Base-by-base conservation (phyloP, 2,113 vertebrate genomes). In the Microtus richardsoni region DNA sequence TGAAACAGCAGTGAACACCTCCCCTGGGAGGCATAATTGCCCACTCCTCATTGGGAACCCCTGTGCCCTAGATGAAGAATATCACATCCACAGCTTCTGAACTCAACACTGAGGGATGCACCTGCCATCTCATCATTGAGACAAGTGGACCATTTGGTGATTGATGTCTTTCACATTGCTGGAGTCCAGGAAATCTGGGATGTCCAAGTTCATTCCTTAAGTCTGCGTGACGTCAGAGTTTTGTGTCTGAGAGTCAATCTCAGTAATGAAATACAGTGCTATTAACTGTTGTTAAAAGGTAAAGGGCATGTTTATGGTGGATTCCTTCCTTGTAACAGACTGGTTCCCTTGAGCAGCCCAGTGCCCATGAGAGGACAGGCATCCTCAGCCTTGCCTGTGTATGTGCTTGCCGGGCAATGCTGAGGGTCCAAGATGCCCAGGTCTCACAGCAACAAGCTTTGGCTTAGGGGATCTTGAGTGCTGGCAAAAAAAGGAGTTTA, bases 21-120 rank as follows among this genome's bases (percentile, higher is more conserved):
- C 52, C 36, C 21, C 66, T 28, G 21, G 19, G n/a, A 73, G 58
- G 3, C 52, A 9, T 0, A 0, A 0, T 5, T 22, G n/a, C 12
- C 7, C 1, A 24, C 0, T 24, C 64, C 12, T 52, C 44, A 28
- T 1, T 22, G 49, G 49, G 79, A 73, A 21, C 11, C 58, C 16
- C 49, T 49, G 33, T n/a, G 33, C 8, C 33, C 7, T 10, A 2
- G 30, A 33, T 0, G 19, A 21, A 73, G 49, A 4, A 0, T 8
- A 1, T 2, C 33, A 30, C 12, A 17, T 26, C 12, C 0, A 17
- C 0, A n/a, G 26, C 4, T 33, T 83, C 24, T 52, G 60, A 62
- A 14, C 5, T 1, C 0, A 0, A 1, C 0, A 14, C 14, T 33
- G 28, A 17, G 12, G 11, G 21, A 52, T n/a, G 33, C 5, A n/a